These are phyloP conservation scores for Anastrepha ludens DNA, from an alignment of 1,140 invertebrate species.

Conservation along the genomic window DNA sequence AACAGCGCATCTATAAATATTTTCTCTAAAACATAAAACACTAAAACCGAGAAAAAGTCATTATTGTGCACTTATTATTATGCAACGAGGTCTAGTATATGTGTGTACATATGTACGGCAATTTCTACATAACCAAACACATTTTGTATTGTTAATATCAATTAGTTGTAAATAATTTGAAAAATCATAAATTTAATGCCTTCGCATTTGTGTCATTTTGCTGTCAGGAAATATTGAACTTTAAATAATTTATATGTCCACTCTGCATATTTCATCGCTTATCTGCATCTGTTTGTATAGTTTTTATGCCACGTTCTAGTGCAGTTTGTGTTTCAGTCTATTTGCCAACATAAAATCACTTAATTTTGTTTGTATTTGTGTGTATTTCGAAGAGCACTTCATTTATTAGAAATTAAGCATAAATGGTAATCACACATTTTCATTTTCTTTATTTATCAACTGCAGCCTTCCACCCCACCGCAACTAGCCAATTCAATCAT, in stretches of 20 bases:
- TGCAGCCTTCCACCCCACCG: no score
- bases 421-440: background rate
- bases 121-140: no score
- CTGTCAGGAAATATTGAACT: background rate
- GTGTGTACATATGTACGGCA: no score
- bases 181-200: no score
- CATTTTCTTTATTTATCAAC: background rate
- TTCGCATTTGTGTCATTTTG: background rate
- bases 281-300: background rate
- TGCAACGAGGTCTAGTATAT: no score
- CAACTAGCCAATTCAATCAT: no score
- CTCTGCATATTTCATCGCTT: background rate
- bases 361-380: background rate
- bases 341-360: background rate
- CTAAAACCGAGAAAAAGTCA: no score
- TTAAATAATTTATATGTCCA: background rate
- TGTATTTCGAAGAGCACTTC: background rate
- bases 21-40: no score
- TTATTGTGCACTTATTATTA: no score
- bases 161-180: no score
- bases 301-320: background rate
- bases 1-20: no score
- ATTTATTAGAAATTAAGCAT: conserved; percentile 18
- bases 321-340: background rate
- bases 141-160: no score